Evolutionary conservation across 2,113 vertebrate species (phyloP), one percentile per base, ranked within the genome.

Genomic region (Dolichotis patagonum): DNA sequence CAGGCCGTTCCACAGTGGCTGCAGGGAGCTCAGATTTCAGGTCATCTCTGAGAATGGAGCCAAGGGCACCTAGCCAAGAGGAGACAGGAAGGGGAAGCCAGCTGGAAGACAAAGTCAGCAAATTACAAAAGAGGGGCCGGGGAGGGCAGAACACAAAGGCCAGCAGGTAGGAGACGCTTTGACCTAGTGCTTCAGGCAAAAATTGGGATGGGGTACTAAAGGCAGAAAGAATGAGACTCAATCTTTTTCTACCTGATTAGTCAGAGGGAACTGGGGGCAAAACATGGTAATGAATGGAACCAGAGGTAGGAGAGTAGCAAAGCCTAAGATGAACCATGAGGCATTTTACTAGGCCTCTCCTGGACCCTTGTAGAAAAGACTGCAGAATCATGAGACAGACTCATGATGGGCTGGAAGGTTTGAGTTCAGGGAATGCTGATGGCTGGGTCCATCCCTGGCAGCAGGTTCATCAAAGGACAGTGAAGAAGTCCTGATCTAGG

Each of bases 11-110:
- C 3, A n/a, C 71, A 7, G 92, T 16, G 11, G 49, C 90, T 91
- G 26, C 69, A 30, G 52, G 75, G 75, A 94, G 95, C 78, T 98
- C 90, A 7, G 73, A 63, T 96, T 94, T 95, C 97, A 96, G 88
- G 77, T 83, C 71, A 35, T 85, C 82, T 77, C 77, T 24, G 88
- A 94, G 90, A 81, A 63, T 8, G 30, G 38, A 85, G 43, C 5
- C 11, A 75, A 96, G 81, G 92, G 67, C 81, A 88, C 41, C 28
- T 9, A 7, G 56, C 85, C 80, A 81, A 91, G 93, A 67, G 26
- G 75, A 95, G 20, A 75, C 3, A 65, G 32, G 38, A 88, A 60
- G 71, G 85, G 58, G 52, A 22, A 49, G 63, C 20, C 0, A 3
- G 67, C 69, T 54, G 41, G 85, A 67, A 49, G 46, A 56, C 0